phyloP scores from a whole-genome alignment of 2,113 vertebrate species.

The Syngnathus floridae region DNA sequence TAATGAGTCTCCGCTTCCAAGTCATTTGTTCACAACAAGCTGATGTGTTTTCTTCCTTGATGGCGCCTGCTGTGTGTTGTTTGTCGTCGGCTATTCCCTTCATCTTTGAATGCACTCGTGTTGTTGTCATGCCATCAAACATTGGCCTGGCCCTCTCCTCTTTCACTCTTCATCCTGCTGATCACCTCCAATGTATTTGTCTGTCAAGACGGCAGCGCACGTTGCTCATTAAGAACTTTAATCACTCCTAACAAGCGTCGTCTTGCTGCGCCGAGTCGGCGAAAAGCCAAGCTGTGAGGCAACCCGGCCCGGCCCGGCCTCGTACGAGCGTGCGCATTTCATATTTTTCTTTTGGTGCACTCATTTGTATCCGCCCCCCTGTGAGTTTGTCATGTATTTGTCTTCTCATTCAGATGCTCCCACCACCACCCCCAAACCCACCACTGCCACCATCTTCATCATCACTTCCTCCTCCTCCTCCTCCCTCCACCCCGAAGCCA shows the following conservation, averaged over 20 bases:
- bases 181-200: not conserved
- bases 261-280: not conserved
- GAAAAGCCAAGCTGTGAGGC: not conserved
- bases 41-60: too few species aligned
- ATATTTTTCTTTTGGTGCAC: slow-evolving; percentile 44
- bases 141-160: not conserved
- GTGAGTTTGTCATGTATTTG: slow-evolving; percentile 70
- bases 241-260: slow-evolving; percentile 3
- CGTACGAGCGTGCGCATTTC: slow-evolving; percentile 23
- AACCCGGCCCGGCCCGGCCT: not conserved
- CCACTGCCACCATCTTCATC: slow-evolving; percentile 67
- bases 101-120: too few species aligned
- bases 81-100: too few species aligned
- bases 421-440: slow-evolving; percentile 75
- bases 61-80: too few species aligned
- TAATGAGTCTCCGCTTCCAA: too few species aligned
- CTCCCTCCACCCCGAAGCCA: slow-evolving; percentile 48
- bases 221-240: not conserved
- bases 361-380: slow-evolving; percentile 47
- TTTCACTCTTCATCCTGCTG: not conserved
- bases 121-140: not conserved
- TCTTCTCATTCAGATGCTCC: slow-evolving; percentile 75
- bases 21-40: not conserved
- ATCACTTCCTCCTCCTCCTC: slow-evolving; percentile 60
- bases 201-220: not conserved